These are phyloP conservation scores for Altica lythri DNA, from an alignment of 2,888 invertebrate genomes.

Conservation along the genomic window DNA sequence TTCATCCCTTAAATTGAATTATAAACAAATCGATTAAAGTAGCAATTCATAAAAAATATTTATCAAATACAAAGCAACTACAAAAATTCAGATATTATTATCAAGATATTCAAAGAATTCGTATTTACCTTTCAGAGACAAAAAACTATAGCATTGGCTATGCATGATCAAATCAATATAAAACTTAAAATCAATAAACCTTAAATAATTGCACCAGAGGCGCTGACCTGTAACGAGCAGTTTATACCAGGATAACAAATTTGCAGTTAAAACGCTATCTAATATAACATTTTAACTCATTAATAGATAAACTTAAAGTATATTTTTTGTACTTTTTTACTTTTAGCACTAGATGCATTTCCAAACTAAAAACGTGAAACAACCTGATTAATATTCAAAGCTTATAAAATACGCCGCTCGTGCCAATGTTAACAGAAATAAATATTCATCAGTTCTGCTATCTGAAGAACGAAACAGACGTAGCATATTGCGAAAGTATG, in stretches of 20 bases:
- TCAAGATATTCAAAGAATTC: too few relatives aligned
- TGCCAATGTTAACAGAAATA: slow-evolving; percentile 40
- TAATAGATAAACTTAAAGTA: slow-evolving; percentile 14
- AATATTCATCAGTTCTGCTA: slow-evolving; percentile 44
- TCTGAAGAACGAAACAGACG: slow-evolving; percentile 9
- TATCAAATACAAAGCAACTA: too few relatives aligned
- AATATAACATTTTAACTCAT: slow-evolving; percentile 30
- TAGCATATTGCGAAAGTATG: slow-evolving; percentile 37
- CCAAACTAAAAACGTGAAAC: slow-evolving; percentile 3
- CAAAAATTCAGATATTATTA: too few relatives aligned
- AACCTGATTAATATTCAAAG: slow-evolving; percentile 20
- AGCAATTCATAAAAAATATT: too few relatives aligned
- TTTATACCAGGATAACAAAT: slow-evolving; percentile 42
- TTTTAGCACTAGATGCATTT: background rate
- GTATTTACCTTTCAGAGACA: too few relatives aligned
- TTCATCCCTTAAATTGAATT: too few relatives aligned
- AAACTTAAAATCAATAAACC: too few relatives aligned
- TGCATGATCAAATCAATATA: too few relatives aligned
- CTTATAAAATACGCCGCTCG: slow-evolving; percentile 23
- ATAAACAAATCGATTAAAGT: too few relatives aligned
- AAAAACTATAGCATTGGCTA: slow-evolving; percentile 48
- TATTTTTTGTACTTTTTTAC: background rate
- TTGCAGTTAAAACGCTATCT: slow-evolving; percentile 32
- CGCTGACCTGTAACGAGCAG: slow-evolving; percentile 38
- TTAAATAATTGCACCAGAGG: too few relatives aligned